phyloP scores from a whole-genome alignment of 2,888 invertebrate species.

The Callyntrura guangdongensis region DNA sequence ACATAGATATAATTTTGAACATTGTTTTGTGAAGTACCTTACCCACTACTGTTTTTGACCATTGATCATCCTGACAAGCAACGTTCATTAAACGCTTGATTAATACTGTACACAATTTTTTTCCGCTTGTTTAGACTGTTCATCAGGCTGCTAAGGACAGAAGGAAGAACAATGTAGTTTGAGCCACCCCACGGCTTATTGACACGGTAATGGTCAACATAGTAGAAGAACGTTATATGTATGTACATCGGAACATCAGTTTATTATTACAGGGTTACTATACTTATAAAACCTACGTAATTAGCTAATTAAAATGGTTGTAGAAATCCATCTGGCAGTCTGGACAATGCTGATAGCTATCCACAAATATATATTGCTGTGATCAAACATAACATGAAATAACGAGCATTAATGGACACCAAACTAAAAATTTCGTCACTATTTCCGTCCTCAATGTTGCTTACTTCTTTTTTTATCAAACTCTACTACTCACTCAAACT shows the following conservation, averaged over 20 bases:
- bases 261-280: too few relatives aligned
- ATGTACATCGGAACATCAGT: too few relatives aligned
- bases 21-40: not conserved
- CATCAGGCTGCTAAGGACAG: not conserved
- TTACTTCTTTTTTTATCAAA: not conserved
- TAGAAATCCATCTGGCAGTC: too few relatives aligned
- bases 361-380: too few relatives aligned
- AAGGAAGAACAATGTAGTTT: not conserved
- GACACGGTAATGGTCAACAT: not conserved
- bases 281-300: too few relatives aligned
- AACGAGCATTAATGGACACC: too few relatives aligned
- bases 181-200: too few relatives aligned
- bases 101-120: conserved; percentile 47
- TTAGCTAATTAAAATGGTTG: too few relatives aligned
- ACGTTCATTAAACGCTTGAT: conserved; percentile 60
- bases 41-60: conserved; percentile 24
- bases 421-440: not conserved
- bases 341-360: too few relatives aligned
- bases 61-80: conserved; percentile 50
- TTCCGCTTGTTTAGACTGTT: not conserved
- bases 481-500: not conserved
- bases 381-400: too few relatives aligned
- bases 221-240: not conserved
- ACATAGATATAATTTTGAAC: too few relatives aligned
- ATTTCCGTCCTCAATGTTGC: not conserved